phyloP scores from a whole-genome alignment of 2,888 invertebrate species.

The Trichogramma evanescens region DNA sequence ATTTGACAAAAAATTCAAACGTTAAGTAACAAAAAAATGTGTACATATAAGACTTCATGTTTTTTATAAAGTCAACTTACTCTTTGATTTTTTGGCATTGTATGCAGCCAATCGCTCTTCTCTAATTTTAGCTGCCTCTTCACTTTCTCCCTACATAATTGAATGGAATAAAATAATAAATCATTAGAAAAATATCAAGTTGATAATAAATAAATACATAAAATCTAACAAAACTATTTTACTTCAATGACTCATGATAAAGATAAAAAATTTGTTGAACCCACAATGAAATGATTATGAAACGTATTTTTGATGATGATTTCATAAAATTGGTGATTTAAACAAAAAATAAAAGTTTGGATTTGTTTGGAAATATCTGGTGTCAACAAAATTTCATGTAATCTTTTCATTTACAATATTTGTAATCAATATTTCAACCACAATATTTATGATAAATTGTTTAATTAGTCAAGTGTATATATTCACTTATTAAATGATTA shows the following conservation, averaged over 20 bases:
- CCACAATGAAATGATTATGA: slow-evolving; percentile 6
- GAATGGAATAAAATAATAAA: slow-evolving; percentile 16
- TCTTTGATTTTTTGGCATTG: slow-evolving; percentile 85
- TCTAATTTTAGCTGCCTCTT: slow-evolving; percentile 66
- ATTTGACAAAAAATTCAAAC: slow-evolving; percentile 16
- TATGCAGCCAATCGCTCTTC: slow-evolving; percentile 85
- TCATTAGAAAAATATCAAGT: slow-evolving; percentile 10
- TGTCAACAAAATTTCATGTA: slow-evolving; percentile 23
- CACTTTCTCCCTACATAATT: slow-evolving; percentile 56
- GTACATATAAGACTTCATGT: neutral
- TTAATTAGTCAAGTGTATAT: neutral
- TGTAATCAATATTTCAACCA: neutral
- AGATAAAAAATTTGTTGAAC: slow-evolving; percentile 4
- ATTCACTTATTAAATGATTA: neutral
- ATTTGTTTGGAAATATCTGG: slow-evolving; percentile 42
- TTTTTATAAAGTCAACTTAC: slow-evolving; percentile 45
- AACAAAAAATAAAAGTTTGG: slow-evolving; percentile 6
- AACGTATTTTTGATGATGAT: neutral
- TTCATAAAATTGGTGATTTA: neutral
- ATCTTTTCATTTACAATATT: neutral
- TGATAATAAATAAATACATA: neutral
- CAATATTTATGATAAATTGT: too few species aligned
- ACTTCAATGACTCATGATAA: too few species aligned
- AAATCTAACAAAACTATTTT: neutral
- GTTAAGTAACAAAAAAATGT: neutral